phyloP scores from a whole-genome alignment of 2,888 invertebrate genomes.

The Melipona beecheii region DNA sequence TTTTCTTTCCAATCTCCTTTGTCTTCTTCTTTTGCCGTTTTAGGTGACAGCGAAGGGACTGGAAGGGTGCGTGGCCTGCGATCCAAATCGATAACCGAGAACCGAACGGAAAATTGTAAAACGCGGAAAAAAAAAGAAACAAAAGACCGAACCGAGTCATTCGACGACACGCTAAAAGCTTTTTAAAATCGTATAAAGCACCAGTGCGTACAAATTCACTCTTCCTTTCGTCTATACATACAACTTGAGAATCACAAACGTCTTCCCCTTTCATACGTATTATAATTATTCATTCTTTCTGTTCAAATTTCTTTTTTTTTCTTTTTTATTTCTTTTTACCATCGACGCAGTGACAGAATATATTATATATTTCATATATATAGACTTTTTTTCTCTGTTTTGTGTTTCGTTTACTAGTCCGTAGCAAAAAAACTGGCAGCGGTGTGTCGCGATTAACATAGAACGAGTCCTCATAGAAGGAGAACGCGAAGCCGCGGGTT shows the following conservation, averaged over 20 bases:
- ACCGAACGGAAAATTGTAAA: slow-evolving; percentile 26
- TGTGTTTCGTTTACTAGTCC: slow-evolving; percentile 61
- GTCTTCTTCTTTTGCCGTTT: not conserved
- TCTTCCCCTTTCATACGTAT: slow-evolving; percentile 49
- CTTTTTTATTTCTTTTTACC: slow-evolving; percentile 17
- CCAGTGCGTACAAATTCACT: slow-evolving; percentile 62
- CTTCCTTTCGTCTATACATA: slow-evolving; percentile 50
- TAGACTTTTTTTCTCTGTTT: slow-evolving; percentile 44
- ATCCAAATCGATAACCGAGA: slow-evolving; percentile 18
- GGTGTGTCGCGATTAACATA: slow-evolving; percentile 62
- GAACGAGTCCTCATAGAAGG: slow-evolving; percentile 26
- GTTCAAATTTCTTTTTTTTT: not conserved
- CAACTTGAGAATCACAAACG: slow-evolving; percentile 46
- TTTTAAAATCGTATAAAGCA: slow-evolving; percentile 62
- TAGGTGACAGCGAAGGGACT: not conserved
- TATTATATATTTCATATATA: slow-evolving; percentile 54
- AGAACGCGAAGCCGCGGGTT: not conserved
- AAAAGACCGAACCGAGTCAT: slow-evolving; percentile 25
- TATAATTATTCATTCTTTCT: slow-evolving; percentile 29
- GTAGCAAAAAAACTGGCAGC: slow-evolving; percentile 66
- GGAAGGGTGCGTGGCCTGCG: slow-evolving; percentile 1
- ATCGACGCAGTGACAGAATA: slow-evolving; percentile 65
- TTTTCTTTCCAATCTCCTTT: not conserved
- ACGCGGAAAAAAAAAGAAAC: not conserved
- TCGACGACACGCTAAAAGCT: slow-evolving; percentile 55